phyloP scores from a whole-genome alignment of 1,140 invertebrate species.

The Aricia agestis region DNA sequence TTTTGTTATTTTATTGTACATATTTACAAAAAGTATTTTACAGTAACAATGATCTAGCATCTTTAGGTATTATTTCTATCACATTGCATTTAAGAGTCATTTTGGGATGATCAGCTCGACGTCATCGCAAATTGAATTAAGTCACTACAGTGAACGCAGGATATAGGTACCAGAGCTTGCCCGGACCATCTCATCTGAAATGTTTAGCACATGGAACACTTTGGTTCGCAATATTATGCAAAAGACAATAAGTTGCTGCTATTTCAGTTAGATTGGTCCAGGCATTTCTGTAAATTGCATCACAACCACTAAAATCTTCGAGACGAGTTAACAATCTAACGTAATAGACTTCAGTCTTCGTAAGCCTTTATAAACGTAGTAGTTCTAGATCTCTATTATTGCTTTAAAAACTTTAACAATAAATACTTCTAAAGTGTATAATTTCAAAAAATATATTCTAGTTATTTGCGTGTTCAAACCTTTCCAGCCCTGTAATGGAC shows the following conservation, averaged over 20 bases:
- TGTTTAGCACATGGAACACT: not conserved
- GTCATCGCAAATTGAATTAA: constrained; percentile 18
- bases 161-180: not conserved
- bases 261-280: not conserved
- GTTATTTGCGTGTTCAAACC: constrained; percentile 2
- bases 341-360: constrained; percentile 12
- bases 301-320: constrained; percentile 34
- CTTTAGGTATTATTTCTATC: constrained; percentile 74
- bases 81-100: constrained; percentile 59
- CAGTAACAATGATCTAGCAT: constrained; percentile 74
- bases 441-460: constrained; percentile 14
- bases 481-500: constrained; percentile 1
- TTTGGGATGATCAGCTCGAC: constrained; percentile 32
- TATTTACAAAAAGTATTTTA: constrained; percentile 75
- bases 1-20: constrained; percentile 70
- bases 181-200: not conserved
- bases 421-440: constrained; percentile 1
- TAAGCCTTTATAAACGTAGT: not conserved
- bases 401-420: constrained; percentile 2
- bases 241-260: not conserved
- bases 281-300: constrained; percentile 13
- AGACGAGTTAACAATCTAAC: constrained; percentile 3
- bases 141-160: constrained; percentile 22
- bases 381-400: constrained; percentile 8
- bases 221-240: not conserved